Evolutionary conservation across 2,113 vertebrate species (phyloP), one percentile per base, ranked within the genome.

Genomic region (Sclerurus mexicanus): DNA sequence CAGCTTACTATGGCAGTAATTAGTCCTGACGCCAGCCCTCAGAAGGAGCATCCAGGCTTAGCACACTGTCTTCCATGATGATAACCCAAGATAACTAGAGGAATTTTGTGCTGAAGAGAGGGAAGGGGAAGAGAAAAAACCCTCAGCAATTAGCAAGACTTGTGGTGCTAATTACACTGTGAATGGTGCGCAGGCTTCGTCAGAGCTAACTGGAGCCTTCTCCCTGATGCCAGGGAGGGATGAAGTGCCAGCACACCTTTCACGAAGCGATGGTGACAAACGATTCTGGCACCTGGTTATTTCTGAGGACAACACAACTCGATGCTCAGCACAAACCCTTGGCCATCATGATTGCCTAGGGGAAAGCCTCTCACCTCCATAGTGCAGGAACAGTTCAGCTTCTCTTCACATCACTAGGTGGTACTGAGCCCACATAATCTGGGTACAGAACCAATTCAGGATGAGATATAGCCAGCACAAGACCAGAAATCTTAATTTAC

Each of bases 141-240:
- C 64, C 79, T 78, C 40, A 49, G 87, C 89, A 88, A 95, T 94
- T 95, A 95, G 69, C 87, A 87, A 95, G 90, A 46, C 80, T 80
- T 59, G 86, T 87, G 78, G 89, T 64, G 94, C 96, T 98, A 97
- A 98, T 97, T 97, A 96, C 97, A 85, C 73, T 58, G 90, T 56
- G 94, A 96, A 94, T 52, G 74, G 89, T 62, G 87, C 37, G 67
- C 83, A 35, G n/a, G 78, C 77, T 97, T 86, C 89, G 60, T 90
- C 81, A 87, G 76, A 92, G 60, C 75, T 86, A 72, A 93, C 80
- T 59, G 37, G 44, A 84, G 76, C 68, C 72, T 84, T 75, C 31
- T 11, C 25, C 14, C 6, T 2, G 11, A 83, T 1, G 2, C 55
- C 64, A 30, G 49, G 39, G 39, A 89, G 67, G 20, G 35, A 63